Evolutionary conservation across 2,888 invertebrate species (phyloP), one percentile per base, ranked within the genome.

Genomic region (Syritta pipiens): DNA sequence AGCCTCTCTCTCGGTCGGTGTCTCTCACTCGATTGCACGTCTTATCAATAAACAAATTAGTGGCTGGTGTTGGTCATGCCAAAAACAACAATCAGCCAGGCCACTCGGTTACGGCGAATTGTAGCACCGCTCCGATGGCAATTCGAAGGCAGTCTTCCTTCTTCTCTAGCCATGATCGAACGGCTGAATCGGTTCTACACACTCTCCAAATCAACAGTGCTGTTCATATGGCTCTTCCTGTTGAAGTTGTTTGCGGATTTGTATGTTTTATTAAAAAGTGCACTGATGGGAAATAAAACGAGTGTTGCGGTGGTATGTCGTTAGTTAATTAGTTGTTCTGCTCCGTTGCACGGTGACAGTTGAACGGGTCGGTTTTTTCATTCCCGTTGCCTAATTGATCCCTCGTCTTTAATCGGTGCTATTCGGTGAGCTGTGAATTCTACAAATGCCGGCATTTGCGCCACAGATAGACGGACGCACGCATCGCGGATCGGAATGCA

Each of bases 141-240:
- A 17, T n/a, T 32, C 9, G 19, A 30, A 24, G 37, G 35, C 67
- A 79, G 79, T 79, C 74, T 68, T 62, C 42, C 32, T 42, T 6
- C 37, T 67, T 72, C 77, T 49, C 28, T 68, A 62, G 79, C 60
- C 74, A 79, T 79, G 79, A 68, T 68, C 68, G 74, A 74, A 79
- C 79, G 79, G 62, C 26, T 74, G 62, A 68, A 79, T 79, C 74
- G 51, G 79, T 79, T 74, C 57, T 79, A 62, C 48, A 74, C 67
- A 40, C 74, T 68, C 22, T 74, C 46, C 19, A 68, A 51, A 46
- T 74, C 79, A 14, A 37, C 30, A 49, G 67, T 74, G 19, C 6
- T 10, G n/a, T 12, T 35, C 19, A 28, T 37, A 63, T 79, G 79
- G 79, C 49, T 79, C 4, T 62, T 62, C 24, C 44, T 79, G 19